A percentile compares a stretch with the other conserved stretches of the same genome.
phyloP scores from a whole-genome alignment of 2,113 vertebrate genomes.

The Sylvilagus bachmani region DNA sequence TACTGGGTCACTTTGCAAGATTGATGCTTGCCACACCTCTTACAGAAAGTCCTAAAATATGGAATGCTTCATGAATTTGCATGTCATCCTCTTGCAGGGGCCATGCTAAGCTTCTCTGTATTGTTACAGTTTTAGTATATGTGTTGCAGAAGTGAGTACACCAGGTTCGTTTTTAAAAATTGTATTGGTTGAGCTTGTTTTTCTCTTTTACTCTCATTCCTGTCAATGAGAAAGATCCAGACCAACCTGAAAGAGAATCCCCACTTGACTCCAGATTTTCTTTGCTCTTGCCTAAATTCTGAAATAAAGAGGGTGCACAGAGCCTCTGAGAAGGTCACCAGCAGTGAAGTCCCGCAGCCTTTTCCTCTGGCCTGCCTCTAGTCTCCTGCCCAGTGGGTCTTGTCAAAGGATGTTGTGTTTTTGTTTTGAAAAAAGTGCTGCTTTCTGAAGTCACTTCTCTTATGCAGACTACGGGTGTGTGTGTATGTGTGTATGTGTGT shows the following conservation, averaged over 20 bases:
- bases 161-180: conserved; percentile 78
- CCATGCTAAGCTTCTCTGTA: too few species aligned
- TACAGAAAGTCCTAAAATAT: conserved; percentile 94
- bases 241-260: conserved; percentile 22
- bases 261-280: background rate
- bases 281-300: conserved; percentile 12
- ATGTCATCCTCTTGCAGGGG: too few species aligned
- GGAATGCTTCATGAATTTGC: too few species aligned
- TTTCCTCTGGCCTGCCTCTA: background rate
- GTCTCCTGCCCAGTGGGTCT: background rate
- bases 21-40: conserved; percentile 99
- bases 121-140: too few species aligned
- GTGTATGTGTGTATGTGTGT: too few species aligned
- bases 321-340: background rate
- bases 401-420: background rate
- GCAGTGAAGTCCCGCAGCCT: background rate
- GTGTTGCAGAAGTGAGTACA: background rate
- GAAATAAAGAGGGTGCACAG: background rate
- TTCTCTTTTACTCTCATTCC: background rate
- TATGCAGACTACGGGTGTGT: background rate
- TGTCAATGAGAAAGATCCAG: conserved; percentile 51
- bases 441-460: background rate
- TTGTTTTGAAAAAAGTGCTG: background rate
- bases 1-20: conserved; percentile 99
- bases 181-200: conserved; percentile 59